A percentile compares a stretch with the other conserved stretches of the same genome.
phyloP scores from a whole-genome alignment of 2,797 vertebrate genomes.

The Notolabrus celidotus region DNA sequence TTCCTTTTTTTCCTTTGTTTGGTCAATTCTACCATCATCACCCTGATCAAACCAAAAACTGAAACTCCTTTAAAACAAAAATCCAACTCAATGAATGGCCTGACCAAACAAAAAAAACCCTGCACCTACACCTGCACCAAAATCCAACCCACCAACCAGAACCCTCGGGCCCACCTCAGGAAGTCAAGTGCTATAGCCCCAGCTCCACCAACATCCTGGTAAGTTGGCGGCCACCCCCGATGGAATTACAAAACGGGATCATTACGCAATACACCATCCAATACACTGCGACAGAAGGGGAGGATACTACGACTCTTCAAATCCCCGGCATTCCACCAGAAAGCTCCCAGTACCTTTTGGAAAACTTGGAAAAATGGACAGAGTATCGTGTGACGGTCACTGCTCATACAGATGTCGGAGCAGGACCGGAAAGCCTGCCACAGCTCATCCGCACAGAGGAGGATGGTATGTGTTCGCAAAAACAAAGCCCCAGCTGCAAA shows the following conservation, averaged over 20 bases:
- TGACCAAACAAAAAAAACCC: constrained; percentile 51
- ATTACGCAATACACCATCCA: constrained; percentile 95
- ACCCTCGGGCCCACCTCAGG: constrained; percentile 97
- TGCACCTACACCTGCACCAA: constrained; percentile 48
- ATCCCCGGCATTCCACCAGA: constrained; percentile 91
- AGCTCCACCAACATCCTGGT: constrained; percentile 99
- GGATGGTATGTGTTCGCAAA: constrained; percentile 96
- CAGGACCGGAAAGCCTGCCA: constrained; percentile 95
- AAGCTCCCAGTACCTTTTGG: constrained; percentile 94
- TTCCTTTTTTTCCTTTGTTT: constrained; percentile 80
- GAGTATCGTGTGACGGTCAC: constrained; percentile 95
- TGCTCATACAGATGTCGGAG: constrained; percentile 96
- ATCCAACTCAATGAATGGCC: constrained; percentile 63
- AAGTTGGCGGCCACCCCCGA: constrained; percentile 96
- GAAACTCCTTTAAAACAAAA: constrained; percentile 87
- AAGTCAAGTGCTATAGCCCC: constrained; percentile 95
- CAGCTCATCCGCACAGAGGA: constrained; percentile 98
- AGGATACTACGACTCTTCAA: constrained; percentile 88
- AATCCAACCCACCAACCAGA: constrained; percentile 85
- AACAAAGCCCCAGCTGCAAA: constrained; percentile 68
- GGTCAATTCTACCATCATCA: constrained; percentile 85
- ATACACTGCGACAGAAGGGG: constrained; percentile 90
- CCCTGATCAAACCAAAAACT: constrained; percentile 75
- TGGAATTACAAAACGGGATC: constrained; percentile 96
- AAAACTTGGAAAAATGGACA: constrained; percentile 99